Conservation (phyloP, 2,797 vertebrate species). For the Falco biarmicus region DNA sequence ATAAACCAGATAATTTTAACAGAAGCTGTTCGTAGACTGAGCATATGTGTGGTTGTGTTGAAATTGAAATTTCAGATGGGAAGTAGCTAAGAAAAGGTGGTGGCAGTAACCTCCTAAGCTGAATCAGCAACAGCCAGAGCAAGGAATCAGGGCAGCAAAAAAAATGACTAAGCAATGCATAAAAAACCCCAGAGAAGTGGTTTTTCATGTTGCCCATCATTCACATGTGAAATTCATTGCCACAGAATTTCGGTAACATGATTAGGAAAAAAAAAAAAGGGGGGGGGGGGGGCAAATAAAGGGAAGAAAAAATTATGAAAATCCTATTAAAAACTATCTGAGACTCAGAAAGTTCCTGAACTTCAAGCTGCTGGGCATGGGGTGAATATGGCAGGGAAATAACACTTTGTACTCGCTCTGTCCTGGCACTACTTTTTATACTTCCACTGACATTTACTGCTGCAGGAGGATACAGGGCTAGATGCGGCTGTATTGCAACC, state of each 20-base stretch:
- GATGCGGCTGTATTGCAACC: not conserved
- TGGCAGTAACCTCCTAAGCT: not conserved
- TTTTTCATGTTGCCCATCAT: not conserved
- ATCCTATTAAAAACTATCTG: not conserved
- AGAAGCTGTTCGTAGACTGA: not conserved
- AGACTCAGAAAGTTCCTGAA: not conserved
- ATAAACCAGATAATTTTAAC: not conserved
- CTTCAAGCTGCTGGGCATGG: not conserved
- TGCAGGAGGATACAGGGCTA: not conserved
- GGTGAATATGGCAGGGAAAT: not conserved
- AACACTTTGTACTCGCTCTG: not conserved
- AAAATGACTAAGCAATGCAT: not conserved
- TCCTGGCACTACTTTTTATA: not conserved
- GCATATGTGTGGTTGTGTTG: not conserved
- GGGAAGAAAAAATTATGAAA: not conserved
- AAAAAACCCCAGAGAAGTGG: not conserved
- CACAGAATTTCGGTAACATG: not conserved
- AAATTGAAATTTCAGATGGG: not conserved
- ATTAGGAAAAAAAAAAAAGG: rapidly evolving
- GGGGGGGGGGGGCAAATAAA: not conserved
- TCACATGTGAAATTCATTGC: not conserved
- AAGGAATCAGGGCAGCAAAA: not conserved
- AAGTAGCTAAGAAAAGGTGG: not conserved
- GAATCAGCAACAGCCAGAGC: not conserved
- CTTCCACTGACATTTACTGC: not conserved